phyloP scores from a whole-genome alignment of 2,113 vertebrate species.

The Seriola rivoliana region DNA sequence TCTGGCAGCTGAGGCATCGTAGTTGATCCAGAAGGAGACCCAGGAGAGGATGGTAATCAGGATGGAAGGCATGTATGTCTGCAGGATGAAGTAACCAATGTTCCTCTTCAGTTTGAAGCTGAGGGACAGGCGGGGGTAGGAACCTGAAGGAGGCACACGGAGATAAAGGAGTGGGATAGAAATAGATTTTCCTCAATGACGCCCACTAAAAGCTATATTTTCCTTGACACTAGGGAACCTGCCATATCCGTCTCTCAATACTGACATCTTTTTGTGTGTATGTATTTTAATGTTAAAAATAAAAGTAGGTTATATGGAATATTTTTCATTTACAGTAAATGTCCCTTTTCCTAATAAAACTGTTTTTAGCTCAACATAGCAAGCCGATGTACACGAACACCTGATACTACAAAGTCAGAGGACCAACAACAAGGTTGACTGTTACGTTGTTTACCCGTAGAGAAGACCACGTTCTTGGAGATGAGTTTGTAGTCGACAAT shows the following conservation, averaged over 20 bases:
- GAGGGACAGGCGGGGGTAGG: slow-evolving; percentile 97
- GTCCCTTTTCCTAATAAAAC: not conserved
- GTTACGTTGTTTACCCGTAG: slow-evolving; percentile 89
- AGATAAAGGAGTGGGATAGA: slow-evolving; percentile 51
- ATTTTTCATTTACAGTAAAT: not conserved
- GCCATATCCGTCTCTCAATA: not conserved
- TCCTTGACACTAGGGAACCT: slow-evolving; percentile 25
- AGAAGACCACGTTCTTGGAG: slow-evolving; percentile 98
- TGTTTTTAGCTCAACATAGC: not conserved
- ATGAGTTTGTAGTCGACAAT: slow-evolving; percentile 98
- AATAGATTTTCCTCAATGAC: slow-evolving; percentile 64
- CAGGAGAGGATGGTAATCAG: slow-evolving; percentile 99
- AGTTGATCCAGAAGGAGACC: slow-evolving; percentile 99
- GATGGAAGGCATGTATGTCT: slow-evolving; percentile 99
- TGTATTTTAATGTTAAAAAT: slow-evolving; percentile 22
- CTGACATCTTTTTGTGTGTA: not conserved
- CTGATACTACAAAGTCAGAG: not conserved
- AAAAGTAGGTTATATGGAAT: not conserved
- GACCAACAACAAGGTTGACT: not conserved
- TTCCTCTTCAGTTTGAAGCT: slow-evolving; percentile 99
- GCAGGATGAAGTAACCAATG: slow-evolving; percentile 99
- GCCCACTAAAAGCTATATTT: slow-evolving; percentile 49
- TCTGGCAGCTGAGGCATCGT: slow-evolving; percentile 97
- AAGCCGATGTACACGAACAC: not conserved
- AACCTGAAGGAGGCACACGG: slow-evolving; percentile 84